Percentiles rank a stretch among this genome's conserved stretches.
Conservation (phyloP, 92 coral and sea anemone genomes). For the Zoanthus gigantus region DNA sequence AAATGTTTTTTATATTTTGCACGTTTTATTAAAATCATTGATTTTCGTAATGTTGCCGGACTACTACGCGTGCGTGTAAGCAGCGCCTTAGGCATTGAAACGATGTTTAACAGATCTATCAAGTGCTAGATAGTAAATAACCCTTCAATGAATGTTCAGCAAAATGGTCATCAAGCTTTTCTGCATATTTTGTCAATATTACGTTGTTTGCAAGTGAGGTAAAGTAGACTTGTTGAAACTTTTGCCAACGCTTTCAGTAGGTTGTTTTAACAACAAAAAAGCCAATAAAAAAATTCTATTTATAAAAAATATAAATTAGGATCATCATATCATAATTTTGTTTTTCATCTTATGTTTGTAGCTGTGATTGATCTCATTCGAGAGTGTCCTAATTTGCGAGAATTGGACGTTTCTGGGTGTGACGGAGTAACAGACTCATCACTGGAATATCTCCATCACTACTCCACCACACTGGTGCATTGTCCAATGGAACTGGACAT, state of each 20-base stretch:
- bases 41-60: neutral
- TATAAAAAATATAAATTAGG: too few species aligned
- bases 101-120: neutral
- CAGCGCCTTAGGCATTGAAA: neutral
- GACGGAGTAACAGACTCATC: slow-evolving; percentile 63
- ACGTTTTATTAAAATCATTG: neutral
- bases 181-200: too few species aligned
- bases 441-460: slow-evolving; percentile 54
- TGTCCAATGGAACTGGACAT: slow-evolving; percentile 63
- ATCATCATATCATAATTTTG: neutral
- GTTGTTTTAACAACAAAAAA: too few species aligned
- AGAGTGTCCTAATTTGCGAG: slow-evolving; percentile 54
- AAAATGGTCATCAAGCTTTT: too few species aligned
- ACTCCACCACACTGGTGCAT: slow-evolving; percentile 51
- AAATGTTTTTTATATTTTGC: neutral
- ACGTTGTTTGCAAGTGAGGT: too few species aligned
- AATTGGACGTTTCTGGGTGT: slow-evolving; percentile 84
- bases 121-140: too few species aligned
- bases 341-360: slow-evolving; percentile 20
- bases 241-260: too few species aligned
- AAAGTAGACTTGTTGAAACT: too few species aligned
- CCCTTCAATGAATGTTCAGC: too few species aligned
- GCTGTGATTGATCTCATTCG: slow-evolving; percentile 65
- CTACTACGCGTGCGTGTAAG: neutral
- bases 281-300: too few species aligned